Evolutionary conservation across 2,888 invertebrate species (phyloP), one percentile per base, ranked within the genome.

Genomic region (Patella ulyssiponensis): DNA sequence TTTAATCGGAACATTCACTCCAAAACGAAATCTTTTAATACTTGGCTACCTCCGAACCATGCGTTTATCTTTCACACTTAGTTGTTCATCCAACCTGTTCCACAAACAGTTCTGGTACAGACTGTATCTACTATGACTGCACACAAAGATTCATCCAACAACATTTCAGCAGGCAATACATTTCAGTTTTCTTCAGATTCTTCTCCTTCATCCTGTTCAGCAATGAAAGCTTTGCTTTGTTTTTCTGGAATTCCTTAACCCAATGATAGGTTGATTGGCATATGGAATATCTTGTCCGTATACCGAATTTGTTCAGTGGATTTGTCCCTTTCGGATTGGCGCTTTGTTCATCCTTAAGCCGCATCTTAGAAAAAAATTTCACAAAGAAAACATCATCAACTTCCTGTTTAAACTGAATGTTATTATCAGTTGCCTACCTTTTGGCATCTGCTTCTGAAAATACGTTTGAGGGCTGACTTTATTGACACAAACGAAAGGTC

Each of bases 251-350:
- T n/a, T 77, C 71, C 51, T 74, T 74, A 20, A 54, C 74, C 74
- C 77, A 77, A 58, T 74, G 77, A 77, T 74, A 77, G 12, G 51
- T 58, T 15, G 74, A 70, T n/a, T 27, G 27, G 53, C 70, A 74
- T 15, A 74, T n/a, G 17, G 56, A 23, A 73, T 74, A 74, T 44
- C 71, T n/a, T 11, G 71, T 33, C 15, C 44, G 51, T 17, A 17
- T 71, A 20, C 71, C 52, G 44, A n/a, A 71, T 44, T 52, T 71
- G 27, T 71, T 71, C 9, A 52, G 11, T 4, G n/a, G 56, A 56
- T 56, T 56, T 17, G 54, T 17, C n/a, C 56, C 56, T n/a, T 56
- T 56, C 3, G 56, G 11, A 17, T 14, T 14, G 56, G 14, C 56
- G n/a, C 2, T 56, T 17, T 56, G 56, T 33, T 33, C 33, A 2